These are phyloP conservation scores for Scarus forsteni DNA, from an alignment of 2,797 vertebrate genomes.

Conservation along the genomic window DNA sequence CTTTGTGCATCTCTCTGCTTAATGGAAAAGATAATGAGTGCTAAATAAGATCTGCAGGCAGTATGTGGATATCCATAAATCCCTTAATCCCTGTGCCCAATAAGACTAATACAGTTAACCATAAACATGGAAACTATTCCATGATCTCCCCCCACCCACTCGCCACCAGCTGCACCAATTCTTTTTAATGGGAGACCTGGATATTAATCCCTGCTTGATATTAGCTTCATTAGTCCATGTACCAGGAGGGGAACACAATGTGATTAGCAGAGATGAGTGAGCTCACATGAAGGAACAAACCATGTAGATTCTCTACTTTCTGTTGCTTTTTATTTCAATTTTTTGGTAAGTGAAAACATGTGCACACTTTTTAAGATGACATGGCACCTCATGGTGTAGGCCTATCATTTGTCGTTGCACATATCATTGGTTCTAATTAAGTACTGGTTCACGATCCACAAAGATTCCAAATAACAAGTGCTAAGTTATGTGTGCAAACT, in stretches of 20 bases:
- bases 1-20: constrained; percentile 43
- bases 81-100: constrained; percentile 49
- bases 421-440: background rate
- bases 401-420: background rate
- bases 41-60: constrained; percentile 52
- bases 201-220: constrained; percentile 61
- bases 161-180: constrained; percentile 15
- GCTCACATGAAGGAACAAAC: constrained; percentile 8
- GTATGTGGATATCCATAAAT: constrained; percentile 55
- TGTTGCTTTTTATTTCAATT: constrained; percentile 9
- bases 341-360: background rate
- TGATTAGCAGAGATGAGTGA: constrained; percentile 47
- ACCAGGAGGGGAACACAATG: constrained; percentile 45
- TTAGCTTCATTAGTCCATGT: constrained; percentile 53
- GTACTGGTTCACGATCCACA: no score
- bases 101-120: constrained; percentile 64
- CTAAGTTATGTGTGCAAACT: no score
- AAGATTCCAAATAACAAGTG: no score
- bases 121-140: constrained; percentile 42
- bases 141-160: constrained; percentile 47
- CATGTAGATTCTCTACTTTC: background rate
- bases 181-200: constrained; percentile 55
- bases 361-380: constrained; percentile 15
- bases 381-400: background rate
- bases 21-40: constrained; percentile 59